Evolutionary conservation across 2,113 vertebrate species (phyloP).

Genomic region (Seriola quinqueradiata): DNA sequence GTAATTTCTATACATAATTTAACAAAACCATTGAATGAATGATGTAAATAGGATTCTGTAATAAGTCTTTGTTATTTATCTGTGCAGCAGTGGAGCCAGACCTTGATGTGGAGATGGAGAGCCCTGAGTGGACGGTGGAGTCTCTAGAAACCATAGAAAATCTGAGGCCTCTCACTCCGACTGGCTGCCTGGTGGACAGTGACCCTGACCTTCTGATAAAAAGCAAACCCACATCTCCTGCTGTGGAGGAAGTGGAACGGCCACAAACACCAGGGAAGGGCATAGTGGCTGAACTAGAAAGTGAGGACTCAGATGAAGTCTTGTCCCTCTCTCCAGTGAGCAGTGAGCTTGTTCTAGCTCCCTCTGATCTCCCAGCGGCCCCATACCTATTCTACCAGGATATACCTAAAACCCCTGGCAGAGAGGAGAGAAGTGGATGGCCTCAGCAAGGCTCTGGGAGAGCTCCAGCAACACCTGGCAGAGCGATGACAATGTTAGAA

Average conservation of each 20-base stretch:
- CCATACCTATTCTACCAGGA: conserved; percentile 85
- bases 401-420: conserved; percentile 89
- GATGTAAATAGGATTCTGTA: background rate
- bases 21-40: background rate
- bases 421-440: conserved; percentile 78
- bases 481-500: conserved; percentile 83
- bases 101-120: conserved; percentile 76
- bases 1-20: background rate
- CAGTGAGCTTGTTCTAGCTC: conserved; percentile 5
- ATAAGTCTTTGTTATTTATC: conserved; percentile 34
- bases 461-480: conserved; percentile 87
- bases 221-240: conserved; percentile 77
- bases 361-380: conserved; percentile 43
- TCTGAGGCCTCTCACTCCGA: conserved; percentile 83
- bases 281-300: conserved; percentile 76
- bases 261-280: conserved; percentile 89
- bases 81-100: conserved; percentile 56
- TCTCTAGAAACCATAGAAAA: conserved; percentile 69
- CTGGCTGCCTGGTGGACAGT: conserved; percentile 81
- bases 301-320: conserved; percentile 71
- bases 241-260: conserved; percentile 83
- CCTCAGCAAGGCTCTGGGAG: conserved; percentile 85
- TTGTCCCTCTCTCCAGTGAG: conserved; percentile 62
- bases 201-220: conserved; percentile 80
- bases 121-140: conserved; percentile 70